These are phyloP conservation scores for Ceyx cyanopectus DNA, from an alignment of 2,113 vertebrate species.

Conservation along the genomic window DNA sequence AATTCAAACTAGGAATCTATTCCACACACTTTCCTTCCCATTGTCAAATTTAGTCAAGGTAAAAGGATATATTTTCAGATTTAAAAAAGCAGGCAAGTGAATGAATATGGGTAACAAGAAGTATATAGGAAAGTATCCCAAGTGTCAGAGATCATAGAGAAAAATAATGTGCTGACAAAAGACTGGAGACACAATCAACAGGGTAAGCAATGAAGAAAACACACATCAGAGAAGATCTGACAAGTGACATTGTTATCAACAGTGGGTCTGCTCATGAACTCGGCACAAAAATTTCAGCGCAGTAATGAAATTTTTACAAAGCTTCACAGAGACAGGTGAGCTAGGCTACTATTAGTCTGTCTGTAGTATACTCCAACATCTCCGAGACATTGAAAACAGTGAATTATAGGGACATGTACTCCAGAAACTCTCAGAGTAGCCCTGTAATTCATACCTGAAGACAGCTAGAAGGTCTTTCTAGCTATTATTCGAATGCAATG, in stretches of 20 bases:
- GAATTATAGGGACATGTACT: background rate
- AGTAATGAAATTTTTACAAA: background rate
- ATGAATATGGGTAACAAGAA: background rate
- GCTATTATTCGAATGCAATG: background rate
- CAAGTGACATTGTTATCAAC: background rate
- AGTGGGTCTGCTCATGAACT: background rate
- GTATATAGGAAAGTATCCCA: background rate
- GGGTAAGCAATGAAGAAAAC: background rate
- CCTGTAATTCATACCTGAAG: background rate
- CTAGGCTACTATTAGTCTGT: background rate
- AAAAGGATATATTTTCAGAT: background rate
- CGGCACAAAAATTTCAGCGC: background rate
- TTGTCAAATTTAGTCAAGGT: background rate
- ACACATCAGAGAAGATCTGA: background rate
- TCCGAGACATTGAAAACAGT: background rate
- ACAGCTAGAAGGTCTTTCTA: constrained; percentile 21
- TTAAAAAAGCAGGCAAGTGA: background rate
- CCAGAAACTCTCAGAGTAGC: background rate
- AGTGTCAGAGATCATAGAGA: background rate
- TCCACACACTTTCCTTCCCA: background rate
- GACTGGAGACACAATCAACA: background rate
- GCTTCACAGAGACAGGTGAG: background rate
- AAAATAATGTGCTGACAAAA: background rate
- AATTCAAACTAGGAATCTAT: background rate
- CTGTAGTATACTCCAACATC: background rate